Percentiles rank a stretch among this genome's conserved stretches.
These are phyloP conservation scores for Solenodon paradoxus DNA, from an alignment of 2,113 vertebrate genomes.

Conservation along the genomic window DNA sequence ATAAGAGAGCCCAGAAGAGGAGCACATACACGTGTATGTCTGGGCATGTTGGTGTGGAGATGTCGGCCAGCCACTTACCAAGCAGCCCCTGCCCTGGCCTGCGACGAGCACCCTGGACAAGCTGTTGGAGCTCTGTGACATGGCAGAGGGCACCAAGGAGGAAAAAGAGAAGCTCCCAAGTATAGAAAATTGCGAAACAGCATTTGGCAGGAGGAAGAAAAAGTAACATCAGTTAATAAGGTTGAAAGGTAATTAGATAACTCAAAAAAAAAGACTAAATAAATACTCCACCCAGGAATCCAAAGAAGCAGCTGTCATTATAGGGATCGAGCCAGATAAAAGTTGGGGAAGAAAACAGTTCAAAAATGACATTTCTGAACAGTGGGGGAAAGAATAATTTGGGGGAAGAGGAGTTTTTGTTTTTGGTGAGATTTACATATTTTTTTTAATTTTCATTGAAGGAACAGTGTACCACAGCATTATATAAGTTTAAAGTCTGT, in stretches of 20 bases:
- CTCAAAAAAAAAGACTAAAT: not conserved
- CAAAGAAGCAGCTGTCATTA: not conserved
- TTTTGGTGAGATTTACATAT: no score
- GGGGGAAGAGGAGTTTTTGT: no score
- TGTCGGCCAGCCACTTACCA: not conserved
- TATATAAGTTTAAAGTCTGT: no score
- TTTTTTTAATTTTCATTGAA: no score
- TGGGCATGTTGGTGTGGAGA: no score
- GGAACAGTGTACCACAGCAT: no score
- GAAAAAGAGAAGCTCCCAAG: not conserved
- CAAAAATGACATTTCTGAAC: not conserved
- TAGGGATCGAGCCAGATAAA: not conserved
- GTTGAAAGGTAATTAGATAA: not conserved
- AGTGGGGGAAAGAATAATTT: not conserved
- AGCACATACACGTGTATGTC: rapidly evolving
- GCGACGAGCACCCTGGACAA: no score
- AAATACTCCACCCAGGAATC: not conserved
- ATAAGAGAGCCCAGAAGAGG: not conserved
- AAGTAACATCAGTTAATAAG: not conserved
- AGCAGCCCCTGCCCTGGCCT: rapidly evolving
- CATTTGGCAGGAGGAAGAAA: not conserved
- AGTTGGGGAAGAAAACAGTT: not conserved
- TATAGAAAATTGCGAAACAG: not conserved
- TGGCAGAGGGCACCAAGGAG: not conserved
- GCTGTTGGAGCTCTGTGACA: no score